These are phyloP conservation scores for Geotria australis DNA, from an alignment of 2,797 vertebrate genomes.

Conservation along the genomic window DNA sequence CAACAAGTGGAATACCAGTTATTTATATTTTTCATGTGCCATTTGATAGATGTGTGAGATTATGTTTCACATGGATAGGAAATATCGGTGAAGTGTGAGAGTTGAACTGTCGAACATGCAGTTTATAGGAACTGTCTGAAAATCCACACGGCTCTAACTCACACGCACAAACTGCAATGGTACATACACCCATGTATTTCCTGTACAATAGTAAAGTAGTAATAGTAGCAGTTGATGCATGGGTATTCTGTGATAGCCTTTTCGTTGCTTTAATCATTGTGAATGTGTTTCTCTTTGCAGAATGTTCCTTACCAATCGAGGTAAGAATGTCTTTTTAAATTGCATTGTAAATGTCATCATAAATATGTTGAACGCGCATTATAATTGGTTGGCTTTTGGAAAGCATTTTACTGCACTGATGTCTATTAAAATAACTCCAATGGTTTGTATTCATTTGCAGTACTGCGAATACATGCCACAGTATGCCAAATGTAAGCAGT, in stretches of 20 bases:
- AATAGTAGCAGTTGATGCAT: neutral
- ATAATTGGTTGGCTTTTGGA: neutral
- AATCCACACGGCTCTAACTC: too few species aligned
- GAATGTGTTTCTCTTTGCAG: conserved; percentile 10
- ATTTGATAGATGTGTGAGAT: too few species aligned
- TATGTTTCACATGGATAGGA: too few species aligned
- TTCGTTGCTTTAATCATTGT: neutral
- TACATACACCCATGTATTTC: neutral
- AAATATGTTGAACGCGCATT: neutral
- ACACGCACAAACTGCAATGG: too few species aligned
- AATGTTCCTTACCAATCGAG: conserved; percentile 85
- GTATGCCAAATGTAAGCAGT: conserved; percentile 81
- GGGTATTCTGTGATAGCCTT: neutral
- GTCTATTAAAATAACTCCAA: neutral
- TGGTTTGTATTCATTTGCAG: conserved; percentile 10
- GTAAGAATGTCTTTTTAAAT: conserved; percentile 15
- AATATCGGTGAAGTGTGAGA: too few species aligned
- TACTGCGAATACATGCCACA: conserved; percentile 99
- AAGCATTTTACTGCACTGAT: neutral
- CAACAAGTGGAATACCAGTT: too few species aligned
- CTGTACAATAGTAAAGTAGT: neutral
- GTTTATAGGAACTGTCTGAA: too few species aligned
- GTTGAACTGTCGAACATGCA: too few species aligned
- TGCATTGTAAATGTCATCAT: neutral
- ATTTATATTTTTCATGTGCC: too few species aligned